A percentile compares a stretch with the other conserved stretches of the same genome.
phyloP scores from a whole-genome alignment of 1,140 invertebrate genomes.

The Pseudachorutes palmiensis region DNA sequence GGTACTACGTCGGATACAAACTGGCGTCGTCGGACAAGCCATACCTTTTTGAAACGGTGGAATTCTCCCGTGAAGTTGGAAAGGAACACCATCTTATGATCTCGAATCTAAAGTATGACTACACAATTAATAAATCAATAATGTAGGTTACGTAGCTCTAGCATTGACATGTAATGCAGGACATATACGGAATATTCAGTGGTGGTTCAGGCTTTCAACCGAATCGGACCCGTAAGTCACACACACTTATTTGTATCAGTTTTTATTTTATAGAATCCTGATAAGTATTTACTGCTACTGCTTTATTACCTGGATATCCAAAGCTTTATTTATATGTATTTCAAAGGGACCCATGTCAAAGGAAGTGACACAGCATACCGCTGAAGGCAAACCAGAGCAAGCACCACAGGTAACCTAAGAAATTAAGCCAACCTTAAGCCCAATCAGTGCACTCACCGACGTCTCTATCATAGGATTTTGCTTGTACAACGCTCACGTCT shows the following conservation, averaged over 20 bases:
- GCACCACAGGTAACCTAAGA: conserved; percentile 66
- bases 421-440: no score
- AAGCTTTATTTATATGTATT: no score
- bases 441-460: no score
- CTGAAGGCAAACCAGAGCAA: conserved; percentile 85
- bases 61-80: conserved; percentile 81
- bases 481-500: conserved; percentile 81
- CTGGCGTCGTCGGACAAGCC: conserved; percentile 79
- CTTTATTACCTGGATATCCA: no score
- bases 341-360: conserved; percentile 84
- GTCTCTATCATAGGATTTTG: conserved; percentile 57
- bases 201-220: conserved; percentile 90
- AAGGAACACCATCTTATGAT: conserved; percentile 68
- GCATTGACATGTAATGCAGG: conserved; percentile 42
- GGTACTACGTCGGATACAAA: conserved; percentile 84
- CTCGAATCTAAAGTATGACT: conserved; percentile 60
- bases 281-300: no score
- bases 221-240: conserved; percentile 79
- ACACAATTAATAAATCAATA: conserved; percentile 10
- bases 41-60: conserved; percentile 83
- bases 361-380: conserved; percentile 80
- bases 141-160: not conserved
- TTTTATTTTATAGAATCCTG: no score
- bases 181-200: conserved; percentile 92
- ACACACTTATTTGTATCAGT: no score